Evolutionary conservation across 30 jellyfish, hydroid and myxozoan species (phyloP).

Genomic region (Hydra vulgaris): DNA sequence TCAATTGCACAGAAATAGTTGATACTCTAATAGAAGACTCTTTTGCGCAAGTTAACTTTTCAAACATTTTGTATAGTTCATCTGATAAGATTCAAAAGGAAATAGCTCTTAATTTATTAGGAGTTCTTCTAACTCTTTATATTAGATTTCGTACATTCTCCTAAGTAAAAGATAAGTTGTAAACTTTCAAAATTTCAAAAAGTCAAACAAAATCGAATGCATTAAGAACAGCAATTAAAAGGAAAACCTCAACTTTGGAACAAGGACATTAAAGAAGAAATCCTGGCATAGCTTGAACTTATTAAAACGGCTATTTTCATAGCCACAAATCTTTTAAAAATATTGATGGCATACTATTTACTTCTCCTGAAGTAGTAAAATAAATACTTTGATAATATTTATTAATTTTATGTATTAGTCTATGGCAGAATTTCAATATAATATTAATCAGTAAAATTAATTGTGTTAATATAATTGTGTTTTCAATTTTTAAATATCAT

Average conservation of each 20-base stretch:
- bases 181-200: conserved; percentile 17
- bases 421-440: too few species aligned
- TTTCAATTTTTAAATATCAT: conserved; percentile 11
- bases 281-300: too few species aligned
- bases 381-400: too few species aligned
- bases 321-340: too few species aligned
- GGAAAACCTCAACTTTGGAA: conserved; percentile 32
- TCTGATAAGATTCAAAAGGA: conserved; percentile 17
- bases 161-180: conserved; percentile 27
- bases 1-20: conserved; percentile 33
- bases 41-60: conserved; percentile 10
- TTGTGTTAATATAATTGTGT: too few species aligned
- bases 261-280: conserved; percentile 41
- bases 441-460: too few species aligned
- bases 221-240: conserved; percentile 17
- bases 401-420: too few species aligned
- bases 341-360: too few species aligned
- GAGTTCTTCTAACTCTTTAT: conserved; percentile 18
- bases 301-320: too few species aligned
- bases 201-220: conserved; percentile 25
- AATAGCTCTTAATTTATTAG: conserved; percentile 30
- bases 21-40: conserved; percentile 28
- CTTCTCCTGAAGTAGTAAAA: too few species aligned
- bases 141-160: conserved; percentile 32
- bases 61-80: conserved; percentile 7